Evolutionary conservation across 1,140 invertebrate genomes (phyloP).

Genomic region (Neodiprion lecontei): DNA sequence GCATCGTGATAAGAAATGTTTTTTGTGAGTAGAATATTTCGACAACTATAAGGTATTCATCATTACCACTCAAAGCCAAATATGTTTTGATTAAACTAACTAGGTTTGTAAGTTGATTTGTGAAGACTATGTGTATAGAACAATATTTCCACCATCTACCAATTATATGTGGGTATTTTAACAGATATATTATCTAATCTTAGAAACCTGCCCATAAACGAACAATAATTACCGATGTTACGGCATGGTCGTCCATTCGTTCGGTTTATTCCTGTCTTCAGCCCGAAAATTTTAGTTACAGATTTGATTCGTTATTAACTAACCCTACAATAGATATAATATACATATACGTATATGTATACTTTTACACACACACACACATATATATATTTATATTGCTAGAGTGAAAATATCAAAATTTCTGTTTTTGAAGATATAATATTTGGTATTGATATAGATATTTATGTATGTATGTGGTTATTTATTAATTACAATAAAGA

Average conservation of each 20-base stretch:
- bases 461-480: too few species aligned
- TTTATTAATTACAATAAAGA: too few species aligned
- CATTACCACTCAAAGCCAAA: background rate
- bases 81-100: background rate
- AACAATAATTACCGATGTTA: background rate
- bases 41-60: background rate
- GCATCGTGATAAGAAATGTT: too few species aligned
- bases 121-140: background rate
- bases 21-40: too few species aligned
- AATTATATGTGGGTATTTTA: background rate
- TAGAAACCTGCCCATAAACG: background rate
- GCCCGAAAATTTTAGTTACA: background rate
- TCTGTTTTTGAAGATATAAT: background rate
- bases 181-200: background rate
- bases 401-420: conserved; percentile 8
- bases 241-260: too few species aligned
- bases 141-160: conserved; percentile 7
- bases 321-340: too few species aligned
- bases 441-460: background rate
- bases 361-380: too few species aligned
- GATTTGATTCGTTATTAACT: background rate
- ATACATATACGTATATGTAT: too few species aligned
- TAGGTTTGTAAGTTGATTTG: background rate
- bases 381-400: background rate
- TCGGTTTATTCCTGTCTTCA: background rate